Conservation (phyloP, 2,797 vertebrate genomes). For the Anableps anableps region DNA sequence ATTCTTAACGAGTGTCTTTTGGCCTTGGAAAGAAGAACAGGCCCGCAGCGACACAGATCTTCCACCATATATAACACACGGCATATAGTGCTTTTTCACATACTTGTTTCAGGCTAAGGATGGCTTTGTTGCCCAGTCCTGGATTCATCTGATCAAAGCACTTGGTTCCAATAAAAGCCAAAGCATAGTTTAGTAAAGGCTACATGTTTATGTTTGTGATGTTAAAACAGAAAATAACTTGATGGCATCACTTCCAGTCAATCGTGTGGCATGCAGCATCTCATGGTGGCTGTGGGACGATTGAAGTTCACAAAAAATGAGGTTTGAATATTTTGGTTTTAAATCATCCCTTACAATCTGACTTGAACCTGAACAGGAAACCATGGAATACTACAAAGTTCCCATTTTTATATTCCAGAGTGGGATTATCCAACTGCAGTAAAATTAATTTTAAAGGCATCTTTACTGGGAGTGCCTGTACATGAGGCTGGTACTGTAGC, state of each 20-base stretch:
- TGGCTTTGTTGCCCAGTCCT: neutral
- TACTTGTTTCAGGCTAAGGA: neutral
- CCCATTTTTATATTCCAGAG: neutral
- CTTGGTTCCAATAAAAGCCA: neutral
- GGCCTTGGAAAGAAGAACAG: neutral
- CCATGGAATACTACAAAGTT: too few relatives aligned
- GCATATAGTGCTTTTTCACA: neutral
- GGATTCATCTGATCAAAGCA: neutral
- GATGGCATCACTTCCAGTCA: too few relatives aligned
- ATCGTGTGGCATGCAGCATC: too few relatives aligned
- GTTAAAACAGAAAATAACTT: neutral
- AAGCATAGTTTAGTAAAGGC: neutral
- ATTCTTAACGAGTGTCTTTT: too few relatives aligned
- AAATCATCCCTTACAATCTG: neutral
- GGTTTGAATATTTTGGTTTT: too few relatives aligned
- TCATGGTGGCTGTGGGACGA: too few relatives aligned
- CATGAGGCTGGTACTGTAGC: neutral
- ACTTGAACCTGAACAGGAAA: too few relatives aligned
- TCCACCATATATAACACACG: neutral
- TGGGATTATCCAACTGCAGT: neutral
- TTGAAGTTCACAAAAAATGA: too few relatives aligned
- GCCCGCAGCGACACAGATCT: neutral
- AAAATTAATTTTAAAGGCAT: neutral
- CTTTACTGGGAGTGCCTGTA: neutral
- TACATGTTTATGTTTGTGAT: neutral